Evolutionary conservation across 1,140 invertebrate species (phyloP), one percentile per base, ranked within the genome.

Genomic region (Pectinophora gossypiella): DNA sequence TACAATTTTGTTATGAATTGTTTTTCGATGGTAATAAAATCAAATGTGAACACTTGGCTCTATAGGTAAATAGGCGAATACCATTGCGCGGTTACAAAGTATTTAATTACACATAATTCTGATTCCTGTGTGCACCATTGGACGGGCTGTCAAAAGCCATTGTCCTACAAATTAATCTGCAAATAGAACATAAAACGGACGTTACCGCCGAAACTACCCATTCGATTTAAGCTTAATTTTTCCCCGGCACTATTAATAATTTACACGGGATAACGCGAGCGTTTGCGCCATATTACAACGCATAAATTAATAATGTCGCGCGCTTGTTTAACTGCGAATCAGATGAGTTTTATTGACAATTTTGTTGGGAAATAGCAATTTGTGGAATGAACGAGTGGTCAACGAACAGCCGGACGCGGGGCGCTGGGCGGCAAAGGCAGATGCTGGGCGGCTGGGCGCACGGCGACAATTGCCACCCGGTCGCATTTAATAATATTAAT

Each of bases 281-380:
- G 77, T 76, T 83, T 79, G 79, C 79, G 76, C 76, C 76, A 85
- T 87, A 87, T 87, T 87, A 87, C 82, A 85, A 73, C 72, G 78
- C 84, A 87, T 87, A 87, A 87, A 85, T 87, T 87, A 84, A 87
- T 87, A 84, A 85, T 87, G 79, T 85, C 74, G 77, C 72, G 76
- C 77, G 81, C 80, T 81, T 87, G 81, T 87, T 87, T 87, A 84
- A 87, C 80, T 87, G 84, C 80, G 84, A 87, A 84, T 85, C 81
- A 82, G 81, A 85, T 85, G 81, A 87, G 81, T 87, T 87, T 87
- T 87, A 87, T 87, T 87, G 84, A 87, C 84, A 87, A 87, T 87
- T 76, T 85, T 82, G 84, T 79, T 83, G 78, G 79, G 78, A 80
- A 85, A 85, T 79, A 74, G 83, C 83, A 86, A 86, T 86, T 86